Evolutionary conservation across 2,797 vertebrate species (phyloP).

Genomic region (Huso huso): DNA sequence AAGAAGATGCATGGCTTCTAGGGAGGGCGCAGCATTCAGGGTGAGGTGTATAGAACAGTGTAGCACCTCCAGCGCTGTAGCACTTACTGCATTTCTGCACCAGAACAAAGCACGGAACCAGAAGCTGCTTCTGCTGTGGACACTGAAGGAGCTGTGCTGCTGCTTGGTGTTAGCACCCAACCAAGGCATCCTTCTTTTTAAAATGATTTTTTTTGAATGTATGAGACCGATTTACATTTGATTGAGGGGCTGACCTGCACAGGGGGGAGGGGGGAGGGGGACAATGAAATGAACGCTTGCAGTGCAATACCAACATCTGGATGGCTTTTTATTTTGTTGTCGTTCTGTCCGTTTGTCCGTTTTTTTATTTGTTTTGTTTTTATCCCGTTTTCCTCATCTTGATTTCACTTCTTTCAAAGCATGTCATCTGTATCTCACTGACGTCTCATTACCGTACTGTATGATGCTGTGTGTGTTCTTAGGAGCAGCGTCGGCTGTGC

Average conservation of each 20-base stretch:
- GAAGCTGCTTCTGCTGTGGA: conserved; percentile 12
- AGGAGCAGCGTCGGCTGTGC: conserved; percentile 64
- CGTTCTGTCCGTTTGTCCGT: conserved; percentile 11
- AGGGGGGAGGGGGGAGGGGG: not conserved
- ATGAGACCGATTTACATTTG: conserved; percentile 11
- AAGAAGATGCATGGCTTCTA: too few relatives aligned
- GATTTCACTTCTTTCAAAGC: conserved; percentile 24
- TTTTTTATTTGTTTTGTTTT: conserved; percentile 11
- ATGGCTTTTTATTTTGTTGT: conserved; percentile 14
- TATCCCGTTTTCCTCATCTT: conserved; percentile 14
- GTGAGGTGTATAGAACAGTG: too few relatives aligned
- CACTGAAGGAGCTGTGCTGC: conserved; percentile 9
- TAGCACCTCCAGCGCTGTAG: not conserved
- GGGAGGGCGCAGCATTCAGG: too few relatives aligned
- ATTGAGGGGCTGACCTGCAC: conserved; percentile 7
- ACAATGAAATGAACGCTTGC: not conserved
- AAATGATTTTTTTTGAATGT: not conserved
- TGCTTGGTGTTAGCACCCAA: not conserved
- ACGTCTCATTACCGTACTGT: conserved; percentile 46
- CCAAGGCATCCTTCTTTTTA: conserved; percentile 1
- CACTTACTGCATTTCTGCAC: not conserved
- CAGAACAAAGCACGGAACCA: conserved; percentile 12
- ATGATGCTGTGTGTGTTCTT: conserved; percentile 46
- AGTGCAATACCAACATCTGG: conserved; percentile 19
- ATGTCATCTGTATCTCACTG: conserved; percentile 1